phyloP scores from a whole-genome alignment of 2,888 invertebrate species.

The Amaurobius ferox region DNA sequence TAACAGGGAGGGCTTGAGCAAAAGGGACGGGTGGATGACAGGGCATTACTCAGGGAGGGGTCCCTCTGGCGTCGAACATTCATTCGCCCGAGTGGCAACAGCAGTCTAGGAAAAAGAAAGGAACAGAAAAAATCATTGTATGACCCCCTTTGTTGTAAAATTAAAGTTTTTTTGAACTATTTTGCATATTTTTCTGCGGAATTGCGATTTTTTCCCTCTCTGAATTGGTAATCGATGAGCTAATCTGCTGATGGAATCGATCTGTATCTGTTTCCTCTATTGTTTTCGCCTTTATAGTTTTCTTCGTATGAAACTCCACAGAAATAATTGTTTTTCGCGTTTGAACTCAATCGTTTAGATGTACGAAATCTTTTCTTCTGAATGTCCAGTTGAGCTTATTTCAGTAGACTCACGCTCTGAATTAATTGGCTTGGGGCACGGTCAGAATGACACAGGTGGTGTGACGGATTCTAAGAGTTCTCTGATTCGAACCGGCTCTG shows the following conservation, averaged over 20 bases:
- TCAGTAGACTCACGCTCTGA: too few relatives aligned
- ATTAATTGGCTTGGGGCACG: too few relatives aligned
- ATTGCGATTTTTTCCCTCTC: background rate
- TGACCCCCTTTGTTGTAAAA: constrained; percentile 11
- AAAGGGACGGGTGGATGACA: constrained; percentile 47
- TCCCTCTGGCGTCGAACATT: constrained; percentile 31
- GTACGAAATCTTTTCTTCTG: too few relatives aligned
- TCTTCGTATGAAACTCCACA: too few relatives aligned
- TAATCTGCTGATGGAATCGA: constrained; percentile 5
- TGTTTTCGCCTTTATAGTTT: too few relatives aligned
- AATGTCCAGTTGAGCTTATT: too few relatives aligned
- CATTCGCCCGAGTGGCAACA: constrained; percentile 39
- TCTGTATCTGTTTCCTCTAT: background rate
- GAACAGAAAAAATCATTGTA: background rate
- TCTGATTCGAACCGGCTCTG: too few relatives aligned
- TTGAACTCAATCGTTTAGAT: too few relatives aligned
- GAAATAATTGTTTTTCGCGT: too few relatives aligned
- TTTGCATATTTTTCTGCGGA: background rate
- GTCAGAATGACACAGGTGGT: too few relatives aligned
- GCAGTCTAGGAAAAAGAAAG: constrained; percentile 13
- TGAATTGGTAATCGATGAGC: background rate
- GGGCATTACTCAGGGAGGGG: constrained; percentile 65
- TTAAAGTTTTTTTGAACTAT: constrained; percentile 4
- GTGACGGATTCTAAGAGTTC: too few relatives aligned
- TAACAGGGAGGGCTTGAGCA: background rate